phyloP scores from a whole-genome alignment of 2,113 vertebrate species.

The Ictalurus furcatus region DNA sequence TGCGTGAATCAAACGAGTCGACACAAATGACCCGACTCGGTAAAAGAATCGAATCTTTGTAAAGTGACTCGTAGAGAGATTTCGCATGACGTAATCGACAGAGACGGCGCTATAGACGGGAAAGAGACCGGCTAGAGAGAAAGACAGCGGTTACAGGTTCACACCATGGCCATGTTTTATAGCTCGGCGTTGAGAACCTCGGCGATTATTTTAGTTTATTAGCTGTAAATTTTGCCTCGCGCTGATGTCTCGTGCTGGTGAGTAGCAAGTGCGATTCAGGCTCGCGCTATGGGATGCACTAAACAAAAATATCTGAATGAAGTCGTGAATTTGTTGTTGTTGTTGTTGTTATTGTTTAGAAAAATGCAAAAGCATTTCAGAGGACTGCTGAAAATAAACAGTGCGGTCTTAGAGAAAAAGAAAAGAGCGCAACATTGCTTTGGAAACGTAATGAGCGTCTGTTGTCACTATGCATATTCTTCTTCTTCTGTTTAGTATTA shows the following conservation, averaged over 20 bases:
- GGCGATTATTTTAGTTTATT: neutral
- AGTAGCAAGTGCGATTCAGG: conserved; percentile 75
- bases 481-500: neutral
- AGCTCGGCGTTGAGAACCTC: neutral
- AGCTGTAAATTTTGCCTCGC: conserved; percentile 22
- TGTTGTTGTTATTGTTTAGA: neutral
- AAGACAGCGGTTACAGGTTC: neutral
- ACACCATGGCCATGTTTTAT: neutral
- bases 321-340: neutral
- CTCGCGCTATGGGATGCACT: conserved; percentile 66
- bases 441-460: neutral
- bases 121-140: conserved; percentile 39
- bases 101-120: conserved; percentile 64
- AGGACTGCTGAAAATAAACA: neutral
- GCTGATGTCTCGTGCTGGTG: conserved; percentile 70
- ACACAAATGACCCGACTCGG: neutral
- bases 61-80: conserved; percentile 58
- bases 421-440: neutral
- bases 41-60: neutral
- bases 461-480: neutral
- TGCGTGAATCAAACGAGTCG: neutral
- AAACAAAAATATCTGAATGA: neutral
- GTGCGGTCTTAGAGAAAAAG: neutral
- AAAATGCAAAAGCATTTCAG: neutral
- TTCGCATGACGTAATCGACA: conserved; percentile 77